Evolutionary conservation across 2,797 vertebrate species (phyloP).

Genomic region (Vultur gryphus): DNA sequence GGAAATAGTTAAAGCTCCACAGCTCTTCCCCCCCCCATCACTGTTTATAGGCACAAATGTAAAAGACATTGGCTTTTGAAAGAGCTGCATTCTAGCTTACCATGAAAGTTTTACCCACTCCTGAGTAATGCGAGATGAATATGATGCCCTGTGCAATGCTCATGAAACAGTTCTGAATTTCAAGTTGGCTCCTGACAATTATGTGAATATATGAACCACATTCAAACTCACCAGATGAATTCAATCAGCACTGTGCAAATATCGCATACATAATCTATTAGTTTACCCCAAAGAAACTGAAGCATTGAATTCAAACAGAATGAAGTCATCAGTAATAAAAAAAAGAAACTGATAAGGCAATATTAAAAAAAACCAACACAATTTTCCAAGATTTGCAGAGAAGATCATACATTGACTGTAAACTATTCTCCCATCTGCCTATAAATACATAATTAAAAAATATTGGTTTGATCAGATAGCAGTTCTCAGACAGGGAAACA

Average conservation of each 20-base stretch:
- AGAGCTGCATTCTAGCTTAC: background rate
- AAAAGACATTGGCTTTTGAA: slow-evolving; percentile 32
- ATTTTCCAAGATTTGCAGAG: slow-evolving; percentile 67
- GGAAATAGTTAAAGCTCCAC: background rate
- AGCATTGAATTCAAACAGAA: slow-evolving; percentile 79
- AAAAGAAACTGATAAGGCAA: slow-evolving; percentile 72
- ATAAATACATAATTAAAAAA: slow-evolving; percentile 77
- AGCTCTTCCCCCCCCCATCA: background rate
- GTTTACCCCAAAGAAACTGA: slow-evolving; percentile 79
- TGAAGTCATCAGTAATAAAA: slow-evolving; percentile 81
- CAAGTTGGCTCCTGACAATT: slow-evolving; percentile 73
- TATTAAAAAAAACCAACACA: slow-evolving; percentile 67
- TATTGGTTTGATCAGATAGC: slow-evolving; percentile 76
- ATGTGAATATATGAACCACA: slow-evolving; percentile 69
- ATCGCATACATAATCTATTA: slow-evolving; percentile 84
- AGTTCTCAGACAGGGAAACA: slow-evolving; percentile 55
- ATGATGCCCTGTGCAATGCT: slow-evolving; percentile 30
- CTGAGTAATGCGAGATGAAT: slow-evolving; percentile 52
- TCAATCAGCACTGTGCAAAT: slow-evolving; percentile 79
- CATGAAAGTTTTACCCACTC: slow-evolving; percentile 8
- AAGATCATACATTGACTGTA: slow-evolving; percentile 68
- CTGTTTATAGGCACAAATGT: background rate
- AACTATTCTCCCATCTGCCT: slow-evolving; percentile 73
- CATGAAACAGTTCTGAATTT: slow-evolving; percentile 73
- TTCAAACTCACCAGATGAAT: slow-evolving; percentile 80